Evolutionary conservation across 2,888 invertebrate species (phyloP).

Genomic region (Drosophila fungiperda): DNA sequence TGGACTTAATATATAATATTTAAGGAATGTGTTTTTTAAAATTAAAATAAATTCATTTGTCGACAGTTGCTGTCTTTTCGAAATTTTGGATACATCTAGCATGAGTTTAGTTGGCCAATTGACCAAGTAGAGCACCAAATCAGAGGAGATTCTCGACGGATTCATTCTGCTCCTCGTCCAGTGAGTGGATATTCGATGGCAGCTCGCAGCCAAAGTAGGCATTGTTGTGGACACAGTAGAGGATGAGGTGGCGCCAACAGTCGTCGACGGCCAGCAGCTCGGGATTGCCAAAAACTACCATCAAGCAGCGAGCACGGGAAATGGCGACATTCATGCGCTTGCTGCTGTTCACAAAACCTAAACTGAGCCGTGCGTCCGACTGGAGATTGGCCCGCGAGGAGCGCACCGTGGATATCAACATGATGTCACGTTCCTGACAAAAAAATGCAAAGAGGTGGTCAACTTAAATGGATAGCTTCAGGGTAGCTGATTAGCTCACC

Average conservation of each 20-base stretch:
- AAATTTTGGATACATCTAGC: slow-evolving; percentile 43
- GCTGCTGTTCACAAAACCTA: slow-evolving; percentile 91
- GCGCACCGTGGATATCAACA: slow-evolving; percentile 90
- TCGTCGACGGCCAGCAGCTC: slow-evolving; percentile 88
- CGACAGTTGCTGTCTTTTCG: slow-evolving; percentile 4
- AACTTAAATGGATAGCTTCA: neutral
- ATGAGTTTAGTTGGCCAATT: too few relatives aligned
- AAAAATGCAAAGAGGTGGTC: neutral
- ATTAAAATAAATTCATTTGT: slow-evolving; percentile 17
- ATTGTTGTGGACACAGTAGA: slow-evolving; percentile 87
- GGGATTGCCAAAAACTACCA: slow-evolving; percentile 94
- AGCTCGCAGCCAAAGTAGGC: slow-evolving; percentile 90
- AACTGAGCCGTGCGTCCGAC: slow-evolving; percentile 86
- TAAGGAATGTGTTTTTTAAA: slow-evolving; percentile 1
- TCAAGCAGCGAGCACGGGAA: slow-evolving; percentile 91
- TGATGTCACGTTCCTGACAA: slow-evolving; percentile 86
- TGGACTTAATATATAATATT: neutral
- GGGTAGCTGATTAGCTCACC: slow-evolving; percentile 84
- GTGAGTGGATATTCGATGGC: slow-evolving; percentile 78
- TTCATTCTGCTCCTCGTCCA: slow-evolving; percentile 24
- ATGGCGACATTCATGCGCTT: slow-evolving; percentile 95
- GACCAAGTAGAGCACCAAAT: slow-evolving; percentile 12
- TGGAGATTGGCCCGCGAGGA: slow-evolving; percentile 85
- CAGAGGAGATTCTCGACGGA: neutral
- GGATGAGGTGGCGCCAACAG: slow-evolving; percentile 89